Conservation (phyloP, 35 echinoderm and acorn worm species). For the Diadema setosum region DNA sequence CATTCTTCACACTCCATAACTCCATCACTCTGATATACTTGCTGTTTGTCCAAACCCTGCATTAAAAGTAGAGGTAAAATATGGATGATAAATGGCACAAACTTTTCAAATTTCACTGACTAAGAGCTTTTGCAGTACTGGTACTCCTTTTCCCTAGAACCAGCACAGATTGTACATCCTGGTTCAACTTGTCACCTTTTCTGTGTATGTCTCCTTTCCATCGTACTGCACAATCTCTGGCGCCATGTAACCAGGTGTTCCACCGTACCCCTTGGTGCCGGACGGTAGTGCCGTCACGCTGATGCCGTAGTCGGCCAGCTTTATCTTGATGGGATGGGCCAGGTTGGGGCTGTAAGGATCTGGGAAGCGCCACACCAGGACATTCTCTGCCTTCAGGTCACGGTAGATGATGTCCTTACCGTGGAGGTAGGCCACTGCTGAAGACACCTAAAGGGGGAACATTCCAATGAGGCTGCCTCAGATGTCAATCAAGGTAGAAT, state of each 20-base stretch:
- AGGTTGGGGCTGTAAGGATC: slow-evolving; percentile 62
- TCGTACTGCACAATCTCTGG: slow-evolving; percentile 97
- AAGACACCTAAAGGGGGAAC: slow-evolving; percentile 87
- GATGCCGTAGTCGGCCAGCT: slow-evolving; percentile 94
- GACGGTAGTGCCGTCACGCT: slow-evolving; percentile 85
- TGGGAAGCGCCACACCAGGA: slow-evolving; percentile 87
- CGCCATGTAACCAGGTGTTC: slow-evolving; percentile 97
- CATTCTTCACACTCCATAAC: too few relatives aligned
- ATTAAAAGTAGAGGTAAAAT: too few relatives aligned
- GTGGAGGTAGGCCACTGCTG: slow-evolving; percentile 88
- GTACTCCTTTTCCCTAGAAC: too few relatives aligned
- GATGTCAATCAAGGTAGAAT: too few relatives aligned
- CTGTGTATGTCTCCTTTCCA: slow-evolving; percentile 94
- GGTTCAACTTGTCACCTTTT: slow-evolving; percentile 60
- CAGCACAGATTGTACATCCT: too few relatives aligned
- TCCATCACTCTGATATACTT: too few relatives aligned
- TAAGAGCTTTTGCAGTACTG: too few relatives aligned
- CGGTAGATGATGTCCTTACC: slow-evolving; percentile 89
- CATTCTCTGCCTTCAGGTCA: slow-evolving; percentile 96
- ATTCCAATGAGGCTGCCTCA: too few relatives aligned
- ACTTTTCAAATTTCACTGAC: too few relatives aligned
- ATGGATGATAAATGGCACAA: too few relatives aligned
- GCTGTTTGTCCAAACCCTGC: too few relatives aligned
- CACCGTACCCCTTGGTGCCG: slow-evolving; percentile 90
- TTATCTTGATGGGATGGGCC: slow-evolving; percentile 72